Evolutionary conservation across 23 tunicate species (phyloP).

Genomic region (Ascidia mentula): DNA sequence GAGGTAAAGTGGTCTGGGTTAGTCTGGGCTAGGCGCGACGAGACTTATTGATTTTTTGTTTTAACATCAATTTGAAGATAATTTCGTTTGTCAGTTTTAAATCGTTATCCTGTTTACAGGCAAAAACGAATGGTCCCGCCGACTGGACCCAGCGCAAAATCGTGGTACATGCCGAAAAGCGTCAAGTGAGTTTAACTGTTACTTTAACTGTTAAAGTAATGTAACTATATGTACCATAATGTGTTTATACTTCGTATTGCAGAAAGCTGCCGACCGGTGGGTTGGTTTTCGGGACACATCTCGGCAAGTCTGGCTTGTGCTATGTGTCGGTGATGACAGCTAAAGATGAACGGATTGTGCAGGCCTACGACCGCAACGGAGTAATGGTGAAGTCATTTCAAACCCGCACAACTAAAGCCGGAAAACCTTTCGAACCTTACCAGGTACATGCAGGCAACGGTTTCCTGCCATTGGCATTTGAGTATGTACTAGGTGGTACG

Average conservation of each 20-base stretch:
- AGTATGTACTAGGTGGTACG: no score
- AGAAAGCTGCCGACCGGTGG: constrained; percentile 49
- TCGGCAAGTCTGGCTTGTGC: constrained; percentile 42
- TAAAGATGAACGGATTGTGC: constrained; percentile 62
- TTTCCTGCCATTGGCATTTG: no score
- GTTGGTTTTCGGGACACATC: constrained; percentile 39
- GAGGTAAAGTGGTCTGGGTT: not conserved
- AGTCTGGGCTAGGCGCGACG: not conserved
- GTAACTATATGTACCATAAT: not conserved
- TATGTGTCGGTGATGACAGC: constrained; percentile 46
- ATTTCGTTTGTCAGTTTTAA: not conserved
- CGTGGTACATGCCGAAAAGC: constrained; percentile 50
- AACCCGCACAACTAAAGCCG: constrained; percentile 48
- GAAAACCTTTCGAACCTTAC: constrained; percentile 75
- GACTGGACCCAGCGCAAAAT: constrained; percentile 40
- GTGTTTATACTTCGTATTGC: not conserved
- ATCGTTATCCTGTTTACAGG: not conserved
- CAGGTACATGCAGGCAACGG: constrained; percentile 68
- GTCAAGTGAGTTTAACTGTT: constrained; percentile 36
- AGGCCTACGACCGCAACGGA: constrained; percentile 62
- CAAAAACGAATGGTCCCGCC: constrained; percentile 20
- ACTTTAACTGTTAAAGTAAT: no score
- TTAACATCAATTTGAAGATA: not conserved
- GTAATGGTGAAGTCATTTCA: constrained; percentile 43
- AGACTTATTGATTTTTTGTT: not conserved